A percentile compares a stretch with the other conserved stretches of the same genome.
phyloP scores from a whole-genome alignment of 2,113 vertebrate species.

The Nyctereutes procyonoides region DNA sequence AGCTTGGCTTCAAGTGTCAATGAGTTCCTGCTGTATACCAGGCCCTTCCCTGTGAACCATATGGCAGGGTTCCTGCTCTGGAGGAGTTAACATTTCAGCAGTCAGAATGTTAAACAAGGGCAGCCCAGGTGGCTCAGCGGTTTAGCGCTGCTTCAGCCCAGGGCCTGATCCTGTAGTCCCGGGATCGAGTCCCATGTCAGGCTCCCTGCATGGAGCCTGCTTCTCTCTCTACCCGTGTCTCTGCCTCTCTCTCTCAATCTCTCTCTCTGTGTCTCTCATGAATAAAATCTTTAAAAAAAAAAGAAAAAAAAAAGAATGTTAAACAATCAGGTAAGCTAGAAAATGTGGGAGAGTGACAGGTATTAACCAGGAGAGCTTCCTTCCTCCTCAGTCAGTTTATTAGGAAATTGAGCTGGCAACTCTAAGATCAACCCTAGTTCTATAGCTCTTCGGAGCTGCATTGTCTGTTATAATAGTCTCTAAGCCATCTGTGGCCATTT shows the following conservation, averaged over 20 bases:
- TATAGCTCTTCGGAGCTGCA: background rate
- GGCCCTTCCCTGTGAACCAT: background rate
- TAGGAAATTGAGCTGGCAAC: background rate
- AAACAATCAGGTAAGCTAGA: background rate
- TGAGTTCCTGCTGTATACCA: background rate
- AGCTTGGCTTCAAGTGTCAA: background rate
- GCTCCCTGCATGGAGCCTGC: too few species aligned
- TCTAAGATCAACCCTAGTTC: background rate
- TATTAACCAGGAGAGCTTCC: background rate
- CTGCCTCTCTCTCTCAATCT: too few species aligned
- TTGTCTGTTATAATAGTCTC: background rate
- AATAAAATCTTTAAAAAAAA: too few species aligned
- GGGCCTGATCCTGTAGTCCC: too few species aligned
- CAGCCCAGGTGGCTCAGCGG: too few species aligned
- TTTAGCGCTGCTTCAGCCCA: too few species aligned
- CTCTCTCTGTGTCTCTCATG: too few species aligned
- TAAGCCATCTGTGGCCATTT: background rate
- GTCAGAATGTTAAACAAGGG: background rate
- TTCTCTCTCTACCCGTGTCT: too few species aligned
- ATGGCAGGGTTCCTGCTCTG: background rate
- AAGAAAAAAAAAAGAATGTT: background rate
- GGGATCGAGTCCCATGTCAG: too few species aligned
- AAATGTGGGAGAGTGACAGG: background rate
- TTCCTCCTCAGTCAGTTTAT: background rate
- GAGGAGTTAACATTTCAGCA: background rate